These are phyloP conservation scores for Phenganax marumi DNA, from an alignment of 92 coral and sea anemone genomes.

Conservation along the genomic window DNA sequence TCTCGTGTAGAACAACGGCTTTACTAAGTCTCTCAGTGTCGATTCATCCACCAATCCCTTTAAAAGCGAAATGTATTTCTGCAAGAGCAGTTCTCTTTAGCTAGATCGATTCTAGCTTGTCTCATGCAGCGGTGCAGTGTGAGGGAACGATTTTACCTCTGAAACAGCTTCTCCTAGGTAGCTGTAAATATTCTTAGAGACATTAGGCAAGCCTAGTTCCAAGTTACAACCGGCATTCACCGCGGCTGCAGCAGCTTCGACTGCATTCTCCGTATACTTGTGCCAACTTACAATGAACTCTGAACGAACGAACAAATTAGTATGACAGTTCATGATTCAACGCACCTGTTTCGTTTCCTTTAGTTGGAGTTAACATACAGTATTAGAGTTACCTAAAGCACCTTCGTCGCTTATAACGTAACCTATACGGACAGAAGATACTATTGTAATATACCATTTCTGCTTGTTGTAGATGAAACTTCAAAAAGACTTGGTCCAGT, in stretches of 20 bases:
- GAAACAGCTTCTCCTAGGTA: conserved; percentile 48
- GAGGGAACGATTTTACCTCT: conserved; percentile 49
- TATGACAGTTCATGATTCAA: too few relatives aligned
- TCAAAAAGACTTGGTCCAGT: not conserved
- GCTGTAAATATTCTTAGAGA: conserved; percentile 42
- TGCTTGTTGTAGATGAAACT: too few relatives aligned
- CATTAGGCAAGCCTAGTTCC: conserved; percentile 41
- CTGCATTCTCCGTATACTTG: conserved; percentile 50
- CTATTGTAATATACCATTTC: not conserved
- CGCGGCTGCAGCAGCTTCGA: conserved; percentile 54
- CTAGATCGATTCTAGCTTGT: not conserved
- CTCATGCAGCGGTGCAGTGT: too few relatives aligned
- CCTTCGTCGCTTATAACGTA: conserved; percentile 61
- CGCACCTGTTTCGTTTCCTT: too few relatives aligned
- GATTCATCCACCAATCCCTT: conserved; percentile 40
- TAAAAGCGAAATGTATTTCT: not conserved
- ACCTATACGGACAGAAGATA: conserved; percentile 11
- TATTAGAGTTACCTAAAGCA: conserved; percentile 41
- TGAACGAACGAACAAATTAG: not conserved
- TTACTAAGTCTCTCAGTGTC: conserved; percentile 49
- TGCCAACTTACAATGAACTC: conserved; percentile 46
- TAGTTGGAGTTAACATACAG: not conserved
- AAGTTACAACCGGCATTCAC: conserved; percentile 60
- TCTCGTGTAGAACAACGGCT: conserved; percentile 53
- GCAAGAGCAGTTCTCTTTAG: not conserved